Percentiles rank a stretch among this genome's conserved stretches.
Conservation (phyloP, 2,888 invertebrate species). For the Polydrusus tereticollis region DNA sequence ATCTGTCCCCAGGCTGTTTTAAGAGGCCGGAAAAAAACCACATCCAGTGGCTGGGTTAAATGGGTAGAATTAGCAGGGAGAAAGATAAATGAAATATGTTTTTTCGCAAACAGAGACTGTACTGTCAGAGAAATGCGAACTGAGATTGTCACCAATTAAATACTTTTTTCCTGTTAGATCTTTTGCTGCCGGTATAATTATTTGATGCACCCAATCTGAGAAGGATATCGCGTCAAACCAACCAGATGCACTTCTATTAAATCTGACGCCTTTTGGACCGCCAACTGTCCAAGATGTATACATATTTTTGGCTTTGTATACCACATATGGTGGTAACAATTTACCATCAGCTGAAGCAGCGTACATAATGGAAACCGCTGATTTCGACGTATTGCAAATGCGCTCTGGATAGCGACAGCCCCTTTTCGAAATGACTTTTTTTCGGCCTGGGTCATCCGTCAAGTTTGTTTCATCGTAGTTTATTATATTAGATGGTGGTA, state of each 20-base stretch:
- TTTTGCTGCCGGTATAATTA: conserved; percentile 8
- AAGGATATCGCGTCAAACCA: conserved; percentile 23
- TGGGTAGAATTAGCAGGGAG: conserved; percentile 26
- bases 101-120: conserved; percentile 4
- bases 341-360: not conserved
- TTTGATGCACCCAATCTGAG: conserved; percentile 11
- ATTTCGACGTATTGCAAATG: conserved; percentile 14
- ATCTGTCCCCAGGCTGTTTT: conserved; percentile 21
- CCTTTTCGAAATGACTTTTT: not conserved
- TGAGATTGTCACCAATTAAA: conserved; percentile 20
- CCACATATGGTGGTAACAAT: not conserved
- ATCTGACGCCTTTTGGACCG: not conserved
- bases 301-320: not conserved
- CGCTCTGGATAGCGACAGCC: not conserved
- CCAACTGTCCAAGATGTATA: not conserved
- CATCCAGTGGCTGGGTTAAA: conserved; percentile 19
- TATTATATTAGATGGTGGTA: not conserved
- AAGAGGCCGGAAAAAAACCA: conserved; percentile 20
- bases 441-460: conserved; percentile 38
- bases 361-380: conserved; percentile 17
- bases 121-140: not conserved
- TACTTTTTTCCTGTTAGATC: conserved; percentile 24
- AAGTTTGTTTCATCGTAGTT: conserved; percentile 51
- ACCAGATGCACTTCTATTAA: conserved; percentile 12
- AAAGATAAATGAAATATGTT: conserved; percentile 29